These are phyloP conservation scores for Arctopsyche grandis DNA, from an alignment of 1,140 invertebrate genomes.

Conservation along the genomic window DNA sequence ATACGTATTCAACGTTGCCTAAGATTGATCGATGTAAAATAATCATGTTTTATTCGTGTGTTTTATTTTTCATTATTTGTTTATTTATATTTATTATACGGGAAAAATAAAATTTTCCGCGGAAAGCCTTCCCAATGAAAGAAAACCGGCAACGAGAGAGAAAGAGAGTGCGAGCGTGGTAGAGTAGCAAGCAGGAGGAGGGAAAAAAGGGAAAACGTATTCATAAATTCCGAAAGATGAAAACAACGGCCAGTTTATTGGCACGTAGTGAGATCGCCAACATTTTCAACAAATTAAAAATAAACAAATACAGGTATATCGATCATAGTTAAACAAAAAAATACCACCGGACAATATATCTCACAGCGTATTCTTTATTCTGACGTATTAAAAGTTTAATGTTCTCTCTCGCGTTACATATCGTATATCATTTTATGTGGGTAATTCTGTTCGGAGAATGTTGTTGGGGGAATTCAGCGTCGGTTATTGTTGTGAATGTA, in stretches of 20 bases:
- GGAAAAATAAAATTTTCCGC: slow-evolving; percentile 11
- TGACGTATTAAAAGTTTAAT: neutral
- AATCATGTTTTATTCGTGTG: neutral
- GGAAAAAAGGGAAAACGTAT: slow-evolving; percentile 21
- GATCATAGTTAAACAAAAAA: too few species aligned
- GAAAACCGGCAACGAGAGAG: neutral
- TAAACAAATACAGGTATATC: too few species aligned
- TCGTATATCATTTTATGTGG: slow-evolving; percentile 13
- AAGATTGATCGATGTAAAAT: slow-evolving; percentile 7
- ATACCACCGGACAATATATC: too few species aligned
- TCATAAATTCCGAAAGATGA: slow-evolving; percentile 30
- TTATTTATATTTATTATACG: slow-evolving; percentile 24
- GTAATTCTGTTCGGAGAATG: neutral
- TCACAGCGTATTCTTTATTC: too few species aligned
- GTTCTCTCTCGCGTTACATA: neutral
- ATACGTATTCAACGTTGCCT: neutral
- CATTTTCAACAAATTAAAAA: neutral
- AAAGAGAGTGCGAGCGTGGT: neutral
- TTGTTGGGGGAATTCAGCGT: neutral
- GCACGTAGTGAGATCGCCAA: neutral
- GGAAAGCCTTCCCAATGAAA: slow-evolving; percentile 4
- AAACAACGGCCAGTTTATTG: slow-evolving; percentile 29
- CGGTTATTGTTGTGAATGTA: neutral
- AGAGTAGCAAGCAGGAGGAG: neutral
- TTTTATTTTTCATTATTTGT: slow-evolving; percentile 24